phyloP scores from a whole-genome alignment of 2,113 vertebrate genomes.

The Pachycephala philippinensis region DNA sequence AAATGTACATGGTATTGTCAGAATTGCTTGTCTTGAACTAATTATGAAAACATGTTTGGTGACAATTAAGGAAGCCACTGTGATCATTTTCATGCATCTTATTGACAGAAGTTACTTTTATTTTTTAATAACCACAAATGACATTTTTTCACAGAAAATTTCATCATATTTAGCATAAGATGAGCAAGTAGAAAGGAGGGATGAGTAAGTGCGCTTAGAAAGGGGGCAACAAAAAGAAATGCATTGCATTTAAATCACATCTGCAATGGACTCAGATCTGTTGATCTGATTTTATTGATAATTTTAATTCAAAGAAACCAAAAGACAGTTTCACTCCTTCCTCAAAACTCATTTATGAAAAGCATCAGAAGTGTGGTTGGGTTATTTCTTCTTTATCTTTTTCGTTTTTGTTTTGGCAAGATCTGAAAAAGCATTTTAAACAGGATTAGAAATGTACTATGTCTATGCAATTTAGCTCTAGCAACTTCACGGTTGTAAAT shows the following conservation, averaged over 20 bases:
- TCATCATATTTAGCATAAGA: neutral
- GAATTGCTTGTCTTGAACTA: constrained; percentile 62
- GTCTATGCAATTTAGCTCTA: constrained; percentile 65
- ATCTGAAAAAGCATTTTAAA: neutral
- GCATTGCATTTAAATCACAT: neutral
- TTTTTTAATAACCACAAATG: neutral
- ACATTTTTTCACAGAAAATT: neutral
- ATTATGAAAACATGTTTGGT: constrained; percentile 51
- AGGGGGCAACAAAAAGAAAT: neutral
- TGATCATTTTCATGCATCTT: neutral
- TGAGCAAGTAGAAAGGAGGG: neutral
- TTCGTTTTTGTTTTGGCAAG: neutral
- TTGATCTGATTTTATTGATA: neutral
- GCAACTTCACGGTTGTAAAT: constrained; percentile 73
- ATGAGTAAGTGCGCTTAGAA: neutral
- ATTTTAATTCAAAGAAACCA: neutral
- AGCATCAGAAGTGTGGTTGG: neutral
- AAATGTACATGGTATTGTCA: neutral
- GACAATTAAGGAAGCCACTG: constrained; percentile 57
- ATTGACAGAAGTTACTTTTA: constrained; percentile 14
- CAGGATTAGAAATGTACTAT: constrained; percentile 70
- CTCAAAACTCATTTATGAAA: neutral
- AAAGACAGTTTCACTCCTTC: neutral
- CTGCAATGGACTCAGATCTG: neutral
- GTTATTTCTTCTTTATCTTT: neutral